These are phyloP conservation scores for Argya squamiceps DNA, from an alignment of 2,797 vertebrate species.

Conservation along the genomic window DNA sequence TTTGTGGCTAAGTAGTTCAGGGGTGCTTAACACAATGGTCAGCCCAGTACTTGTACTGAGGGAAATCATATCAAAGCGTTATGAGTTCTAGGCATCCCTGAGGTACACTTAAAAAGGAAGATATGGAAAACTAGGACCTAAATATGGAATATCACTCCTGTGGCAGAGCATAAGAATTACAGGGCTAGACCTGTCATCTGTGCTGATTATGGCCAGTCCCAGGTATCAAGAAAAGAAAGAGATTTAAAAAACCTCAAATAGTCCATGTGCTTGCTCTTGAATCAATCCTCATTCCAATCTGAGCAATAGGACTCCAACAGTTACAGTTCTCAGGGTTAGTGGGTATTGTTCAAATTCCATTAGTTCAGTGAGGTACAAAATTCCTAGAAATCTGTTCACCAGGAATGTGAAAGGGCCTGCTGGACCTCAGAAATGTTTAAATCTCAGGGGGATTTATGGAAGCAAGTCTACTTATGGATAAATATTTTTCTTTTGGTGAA, in stretches of 20 bases:
- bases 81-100: background rate
- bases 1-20: background rate
- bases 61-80: background rate
- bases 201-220: background rate
- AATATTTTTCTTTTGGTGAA: background rate
- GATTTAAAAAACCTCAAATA: fast-evolving
- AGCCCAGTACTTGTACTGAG: background rate
- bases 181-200: background rate
- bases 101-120: background rate
- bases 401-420: background rate
- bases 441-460: background rate
- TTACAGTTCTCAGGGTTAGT: background rate
- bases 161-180: background rate
- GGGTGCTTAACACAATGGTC: background rate
- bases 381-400: background rate
- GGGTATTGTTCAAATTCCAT: background rate
- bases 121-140: background rate
- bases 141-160: background rate
- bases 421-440: background rate
- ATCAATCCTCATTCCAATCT: background rate
- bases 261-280: background rate
- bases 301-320: background rate
- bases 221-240: background rate
- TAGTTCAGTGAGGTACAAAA: background rate
- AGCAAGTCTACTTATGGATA: background rate